Evolutionary conservation across 2,888 invertebrate genomes (phyloP).

Genomic region (Zygaena filipendulae): DNA sequence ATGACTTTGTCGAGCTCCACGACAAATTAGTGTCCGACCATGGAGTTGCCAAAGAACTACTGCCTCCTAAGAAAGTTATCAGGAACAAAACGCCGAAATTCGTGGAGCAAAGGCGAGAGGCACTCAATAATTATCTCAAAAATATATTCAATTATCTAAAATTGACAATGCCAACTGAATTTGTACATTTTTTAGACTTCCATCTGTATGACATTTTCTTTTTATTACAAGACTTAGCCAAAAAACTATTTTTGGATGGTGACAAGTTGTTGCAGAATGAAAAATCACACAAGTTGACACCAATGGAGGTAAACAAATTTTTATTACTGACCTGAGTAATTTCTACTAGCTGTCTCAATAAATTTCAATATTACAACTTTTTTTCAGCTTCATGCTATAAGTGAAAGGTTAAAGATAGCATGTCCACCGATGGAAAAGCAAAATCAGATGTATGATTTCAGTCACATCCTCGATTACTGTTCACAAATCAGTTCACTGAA

Average conservation of each 20-base stretch:
- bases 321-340: too few relatives aligned
- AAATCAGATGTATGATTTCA: constrained; percentile 87
- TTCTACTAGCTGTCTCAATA: too few relatives aligned
- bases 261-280: constrained; percentile 73
- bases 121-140: constrained; percentile 83
- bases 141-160: constrained; percentile 80
- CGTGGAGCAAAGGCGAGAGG: constrained; percentile 83
- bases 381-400: constrained; percentile 88
- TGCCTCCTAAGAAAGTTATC: constrained; percentile 94
- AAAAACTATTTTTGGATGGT: constrained; percentile 80
- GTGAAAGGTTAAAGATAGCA: constrained; percentile 86
- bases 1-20: constrained; percentile 89
- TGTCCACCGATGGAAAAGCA: constrained; percentile 83
- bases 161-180: constrained; percentile 80
- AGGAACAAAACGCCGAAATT: constrained; percentile 91
- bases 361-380: constrained; percentile 7
- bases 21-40: constrained; percentile 81
- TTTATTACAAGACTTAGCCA: constrained; percentile 84
- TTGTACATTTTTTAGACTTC: constrained; percentile 89
- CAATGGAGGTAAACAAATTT: constrained; percentile 74
- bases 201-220: constrained; percentile 91
- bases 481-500: constrained; percentile 76
- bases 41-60: constrained; percentile 83
- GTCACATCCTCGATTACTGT: constrained; percentile 90
- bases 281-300: constrained; percentile 76